Conservation (phyloP, 2,888 invertebrate genomes). For the Andrena chrysosceles region DNA sequence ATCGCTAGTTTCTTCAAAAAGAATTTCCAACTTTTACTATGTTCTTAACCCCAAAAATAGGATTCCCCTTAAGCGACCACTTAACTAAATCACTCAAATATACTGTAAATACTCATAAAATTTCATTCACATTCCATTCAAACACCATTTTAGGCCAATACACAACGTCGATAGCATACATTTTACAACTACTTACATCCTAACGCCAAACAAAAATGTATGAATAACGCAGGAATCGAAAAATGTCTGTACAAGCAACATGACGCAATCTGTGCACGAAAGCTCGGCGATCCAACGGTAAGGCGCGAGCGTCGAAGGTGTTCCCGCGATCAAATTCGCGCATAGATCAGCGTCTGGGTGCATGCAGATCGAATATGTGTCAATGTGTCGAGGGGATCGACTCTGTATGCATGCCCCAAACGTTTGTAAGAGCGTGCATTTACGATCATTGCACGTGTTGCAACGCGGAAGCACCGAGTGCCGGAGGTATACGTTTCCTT, state of each 20-base stretch:
- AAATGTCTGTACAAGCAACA: background rate
- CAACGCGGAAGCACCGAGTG: slow-evolving; percentile 34
- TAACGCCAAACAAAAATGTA: background rate
- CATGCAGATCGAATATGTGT: slow-evolving; percentile 36
- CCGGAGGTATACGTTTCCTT: slow-evolving; percentile 55
- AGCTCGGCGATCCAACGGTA: background rate
- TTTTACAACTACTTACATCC: background rate
- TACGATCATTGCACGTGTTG: slow-evolving; percentile 61
- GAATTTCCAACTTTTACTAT: no score
- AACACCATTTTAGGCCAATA: no score
- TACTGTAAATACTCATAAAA: no score
- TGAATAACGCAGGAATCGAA: background rate
- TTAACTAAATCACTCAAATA: no score
- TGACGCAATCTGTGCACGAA: background rate
- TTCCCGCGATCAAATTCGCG: slow-evolving; percentile 2
- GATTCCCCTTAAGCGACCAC: no score
- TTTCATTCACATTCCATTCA: no score
- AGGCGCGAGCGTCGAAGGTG: background rate
- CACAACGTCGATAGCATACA: no score
- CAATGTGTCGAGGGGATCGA: slow-evolving; percentile 44
- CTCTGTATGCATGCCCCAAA: slow-evolving; percentile 49
- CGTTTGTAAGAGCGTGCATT: slow-evolving; percentile 55
- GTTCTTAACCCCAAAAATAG: no score
- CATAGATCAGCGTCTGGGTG: slow-evolving; percentile 2
- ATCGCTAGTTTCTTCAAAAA: no score